phyloP scores from a whole-genome alignment of 2,113 vertebrate genomes.

The Ophthalmolycus amberensis region DNA sequence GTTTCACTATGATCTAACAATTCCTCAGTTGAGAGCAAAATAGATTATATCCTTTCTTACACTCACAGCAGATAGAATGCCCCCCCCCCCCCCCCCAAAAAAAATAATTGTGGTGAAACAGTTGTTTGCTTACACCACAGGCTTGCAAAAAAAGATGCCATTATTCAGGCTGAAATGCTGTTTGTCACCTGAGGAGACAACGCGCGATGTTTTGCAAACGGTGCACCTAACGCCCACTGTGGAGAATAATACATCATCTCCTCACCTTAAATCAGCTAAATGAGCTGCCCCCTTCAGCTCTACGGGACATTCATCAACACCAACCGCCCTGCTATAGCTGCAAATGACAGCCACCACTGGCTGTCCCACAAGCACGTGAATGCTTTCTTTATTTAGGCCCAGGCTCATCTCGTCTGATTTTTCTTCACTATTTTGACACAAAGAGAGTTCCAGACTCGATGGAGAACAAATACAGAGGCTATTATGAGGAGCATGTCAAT shows the following conservation, averaged over 20 bases:
- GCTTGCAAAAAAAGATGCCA: slow-evolving; percentile 26
- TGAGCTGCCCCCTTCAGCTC: slow-evolving; percentile 15
- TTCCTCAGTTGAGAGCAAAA: slow-evolving; percentile 33
- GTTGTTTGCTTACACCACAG: slow-evolving; percentile 21
- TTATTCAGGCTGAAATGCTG: slow-evolving; percentile 30
- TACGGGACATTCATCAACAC: slow-evolving; percentile 39
- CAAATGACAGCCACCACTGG: slow-evolving; percentile 29
- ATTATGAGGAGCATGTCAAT: slow-evolving; percentile 60
- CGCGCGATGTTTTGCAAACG: slow-evolving; percentile 7
- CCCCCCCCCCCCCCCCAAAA: no score
- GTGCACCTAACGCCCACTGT: not conserved
- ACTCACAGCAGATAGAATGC: not conserved
- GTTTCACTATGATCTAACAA: slow-evolving; percentile 32
- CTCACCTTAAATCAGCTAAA: slow-evolving; percentile 34
- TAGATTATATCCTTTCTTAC: not conserved
- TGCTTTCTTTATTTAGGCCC: slow-evolving; percentile 69
- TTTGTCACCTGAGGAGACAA: slow-evolving; percentile 13
- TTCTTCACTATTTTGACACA: slow-evolving; percentile 10
- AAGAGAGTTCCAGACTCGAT: slow-evolving; percentile 26
- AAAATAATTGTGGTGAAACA: slow-evolving; percentile 8
- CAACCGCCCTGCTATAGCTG: slow-evolving; percentile 13
- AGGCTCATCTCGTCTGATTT: slow-evolving; percentile 50
- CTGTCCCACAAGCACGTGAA: slow-evolving; percentile 45
- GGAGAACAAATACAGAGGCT: slow-evolving; percentile 52
- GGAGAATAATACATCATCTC: slow-evolving; percentile 9